A percentile compares a stretch with the other conserved stretches of the same genome.
Evolutionary conservation across 2,113 vertebrate species (phyloP).

Genomic region (Cebus imitator): DNA sequence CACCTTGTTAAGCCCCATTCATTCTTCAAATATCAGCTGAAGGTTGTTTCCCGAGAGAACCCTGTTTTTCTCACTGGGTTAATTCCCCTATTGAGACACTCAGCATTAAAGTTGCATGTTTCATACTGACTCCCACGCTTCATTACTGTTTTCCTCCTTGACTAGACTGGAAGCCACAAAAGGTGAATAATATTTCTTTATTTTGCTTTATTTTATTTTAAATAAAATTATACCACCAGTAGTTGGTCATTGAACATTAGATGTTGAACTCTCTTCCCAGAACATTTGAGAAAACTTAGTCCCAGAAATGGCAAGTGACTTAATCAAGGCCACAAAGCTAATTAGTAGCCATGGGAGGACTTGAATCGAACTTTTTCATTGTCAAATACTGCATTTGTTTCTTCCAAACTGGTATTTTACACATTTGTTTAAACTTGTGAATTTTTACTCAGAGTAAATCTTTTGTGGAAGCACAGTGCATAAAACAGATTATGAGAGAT

Average conservation of each 20-base stretch:
- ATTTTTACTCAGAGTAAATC: constrained; percentile 2
- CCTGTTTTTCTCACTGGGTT: not conserved
- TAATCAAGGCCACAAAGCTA: not conserved
- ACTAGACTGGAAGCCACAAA: not conserved
- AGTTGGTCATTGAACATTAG: not conserved
- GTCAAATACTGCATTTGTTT: not conserved
- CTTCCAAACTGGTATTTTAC: not conserved
- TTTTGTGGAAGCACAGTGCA: not conserved
- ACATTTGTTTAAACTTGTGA: not conserved
- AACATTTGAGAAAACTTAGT: not conserved
- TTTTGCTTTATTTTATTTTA: not conserved
- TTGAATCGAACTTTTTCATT: not conserved
- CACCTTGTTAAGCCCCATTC: not conserved
- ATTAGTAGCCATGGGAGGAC: not conserved
- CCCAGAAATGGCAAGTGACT: not conserved
- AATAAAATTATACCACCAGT: not conserved
- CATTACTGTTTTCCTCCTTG: not conserved
- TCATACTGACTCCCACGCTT: not conserved
- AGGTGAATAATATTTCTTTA: not conserved
- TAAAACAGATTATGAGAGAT: constrained; percentile 13
- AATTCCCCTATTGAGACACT: not conserved
- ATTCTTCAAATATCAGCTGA: not conserved
- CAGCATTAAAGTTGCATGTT: not conserved
- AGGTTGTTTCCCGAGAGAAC: not conserved
- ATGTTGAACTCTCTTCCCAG: not conserved